Evolutionary conservation across 2,888 invertebrate species (phyloP), one percentile per base, ranked within the genome.

Genomic region (Trimorus sp.): DNA sequence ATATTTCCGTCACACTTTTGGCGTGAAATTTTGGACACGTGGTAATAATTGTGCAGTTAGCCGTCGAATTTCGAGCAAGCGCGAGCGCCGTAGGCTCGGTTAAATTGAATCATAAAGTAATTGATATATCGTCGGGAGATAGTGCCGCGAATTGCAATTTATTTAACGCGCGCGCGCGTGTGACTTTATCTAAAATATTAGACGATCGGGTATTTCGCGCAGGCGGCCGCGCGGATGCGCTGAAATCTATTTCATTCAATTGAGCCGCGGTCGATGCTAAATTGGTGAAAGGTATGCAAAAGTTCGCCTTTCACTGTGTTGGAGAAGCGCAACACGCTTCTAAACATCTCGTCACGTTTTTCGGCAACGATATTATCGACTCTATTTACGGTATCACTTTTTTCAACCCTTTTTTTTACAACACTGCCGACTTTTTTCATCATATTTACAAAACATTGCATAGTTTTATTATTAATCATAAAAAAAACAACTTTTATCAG

Each of bases 261-360:
- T 70, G 48, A 69, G 45, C 40, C 70, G 63, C 70, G 70, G 82
- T 66, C 74, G 74, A 75, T 75, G 70, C 74, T 73, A 78, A 82
- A 82, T 82, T 75, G 78, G 82, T 82, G 82, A 82, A 82, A 82
- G 78, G 82, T 78, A 73, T 73, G 70, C 78, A 78, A 78, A 78
- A 78, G 78, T 74, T 76, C 12, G 68, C 81, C 81, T 82, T 82
- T 82, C 77, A 82, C 81, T 74, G 82, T 74, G 45, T 75, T 60
- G 65, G 60, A 70, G 70, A 74, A 82, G 81, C 71, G 77, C 73
- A 79, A 79, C 82, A 68, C 65, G 79, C 65, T 82, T 81, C 81
- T 68, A 71, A 81, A 73, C 71, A 60, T 60, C 65, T 65, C 9
- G 12, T 14, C 14, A 51, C 53, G 36, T 54, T 80, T 80, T 80